Evolutionary conservation across 2,797 vertebrate species (phyloP).

Genomic region (Bucorvus abyssinicus): DNA sequence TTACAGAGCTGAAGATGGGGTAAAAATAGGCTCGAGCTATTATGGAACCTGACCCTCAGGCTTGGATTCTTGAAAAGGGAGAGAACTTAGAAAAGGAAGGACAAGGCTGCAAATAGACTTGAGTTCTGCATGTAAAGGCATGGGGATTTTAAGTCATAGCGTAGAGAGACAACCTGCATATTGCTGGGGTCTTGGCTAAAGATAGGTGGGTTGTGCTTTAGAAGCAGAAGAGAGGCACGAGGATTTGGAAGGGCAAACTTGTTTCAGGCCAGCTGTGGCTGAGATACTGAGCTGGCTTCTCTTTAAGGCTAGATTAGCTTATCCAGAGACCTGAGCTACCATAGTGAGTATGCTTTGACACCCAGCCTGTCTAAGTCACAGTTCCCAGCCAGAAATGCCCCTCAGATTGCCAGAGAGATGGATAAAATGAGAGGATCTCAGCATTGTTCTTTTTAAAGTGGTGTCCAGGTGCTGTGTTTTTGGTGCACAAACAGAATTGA

Average conservation of each 20-base stretch:
- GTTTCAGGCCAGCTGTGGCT: not conserved
- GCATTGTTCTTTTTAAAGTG: not conserved
- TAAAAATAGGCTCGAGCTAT: not conserved
- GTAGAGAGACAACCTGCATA: not conserved
- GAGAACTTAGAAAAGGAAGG: not conserved
- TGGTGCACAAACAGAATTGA: not conserved
- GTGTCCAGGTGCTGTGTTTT: not conserved
- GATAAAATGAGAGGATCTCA: not conserved
- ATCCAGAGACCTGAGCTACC: not conserved
- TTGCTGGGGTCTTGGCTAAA: not conserved
- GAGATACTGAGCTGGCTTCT: not conserved
- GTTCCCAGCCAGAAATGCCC: not conserved
- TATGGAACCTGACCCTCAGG: not conserved
- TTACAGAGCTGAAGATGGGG: not conserved
- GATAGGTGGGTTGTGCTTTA: not conserved
- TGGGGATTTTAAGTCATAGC: not conserved
- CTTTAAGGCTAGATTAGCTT: not conserved
- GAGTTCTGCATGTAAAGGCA: not conserved
- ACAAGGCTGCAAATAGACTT: not conserved
- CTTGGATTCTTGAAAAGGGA: not conserved
- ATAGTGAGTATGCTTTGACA: not conserved
- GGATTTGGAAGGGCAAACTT: not conserved
- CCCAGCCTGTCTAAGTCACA: not conserved
- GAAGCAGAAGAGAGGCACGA: rapidly evolving
- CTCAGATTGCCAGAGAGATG: not conserved